Percentiles rank a stretch among this genome's conserved stretches.
Evolutionary conservation across 1,140 invertebrate species (phyloP).

Genomic region (Platyura marginata): DNA sequence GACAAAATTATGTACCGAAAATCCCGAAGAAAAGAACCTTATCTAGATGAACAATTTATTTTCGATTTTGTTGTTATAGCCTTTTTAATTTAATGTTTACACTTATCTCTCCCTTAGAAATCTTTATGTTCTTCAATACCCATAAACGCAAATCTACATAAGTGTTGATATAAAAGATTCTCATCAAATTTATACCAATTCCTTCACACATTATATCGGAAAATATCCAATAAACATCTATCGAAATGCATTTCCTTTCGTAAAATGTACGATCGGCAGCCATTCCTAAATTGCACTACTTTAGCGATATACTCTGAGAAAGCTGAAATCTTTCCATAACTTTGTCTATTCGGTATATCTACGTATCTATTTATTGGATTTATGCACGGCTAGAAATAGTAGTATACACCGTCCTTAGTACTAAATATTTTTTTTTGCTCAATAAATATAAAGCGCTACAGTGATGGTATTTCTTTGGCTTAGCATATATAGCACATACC

Average conservation of each 20-base stretch:
- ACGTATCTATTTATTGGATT: not conserved
- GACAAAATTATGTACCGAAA: too few relatives aligned
- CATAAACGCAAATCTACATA: too few relatives aligned
- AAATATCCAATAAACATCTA: not conserved
- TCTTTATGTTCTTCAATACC: too few relatives aligned
- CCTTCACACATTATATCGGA: not conserved
- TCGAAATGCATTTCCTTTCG: not conserved
- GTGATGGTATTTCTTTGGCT: too few relatives aligned
- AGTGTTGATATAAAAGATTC: too few relatives aligned
- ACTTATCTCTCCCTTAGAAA: too few relatives aligned
- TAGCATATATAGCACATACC: not conserved
- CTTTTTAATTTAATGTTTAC: too few relatives aligned
- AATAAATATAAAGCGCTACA: not conserved
- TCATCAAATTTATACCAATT: not conserved
- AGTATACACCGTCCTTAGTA: not conserved
- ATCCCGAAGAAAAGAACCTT: too few relatives aligned
- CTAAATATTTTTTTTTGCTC: not conserved
- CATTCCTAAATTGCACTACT: not conserved
- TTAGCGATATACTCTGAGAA: not conserved
- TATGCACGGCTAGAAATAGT: not conserved
- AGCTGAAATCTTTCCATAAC: not conserved
- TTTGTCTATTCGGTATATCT: not conserved
- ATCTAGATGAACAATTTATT: too few relatives aligned
- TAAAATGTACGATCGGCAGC: not conserved
- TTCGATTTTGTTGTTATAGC: too few relatives aligned